Evolutionary conservation across 1,140 invertebrate species (phyloP).

Genomic region (Drosophila pseudoobscura): DNA sequence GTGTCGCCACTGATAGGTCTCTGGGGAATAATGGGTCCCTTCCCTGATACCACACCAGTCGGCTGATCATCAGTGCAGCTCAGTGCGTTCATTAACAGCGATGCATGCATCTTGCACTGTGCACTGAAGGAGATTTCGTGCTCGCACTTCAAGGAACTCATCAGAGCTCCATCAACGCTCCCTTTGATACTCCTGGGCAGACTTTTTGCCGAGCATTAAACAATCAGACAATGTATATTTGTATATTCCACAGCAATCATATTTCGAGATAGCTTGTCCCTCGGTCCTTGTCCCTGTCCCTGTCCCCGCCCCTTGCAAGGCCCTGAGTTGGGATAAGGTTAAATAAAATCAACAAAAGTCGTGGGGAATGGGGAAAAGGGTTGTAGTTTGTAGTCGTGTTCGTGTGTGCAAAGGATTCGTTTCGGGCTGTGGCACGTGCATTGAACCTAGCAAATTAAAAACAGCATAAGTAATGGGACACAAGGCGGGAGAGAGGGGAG

Average conservation of each 20-base stretch:
- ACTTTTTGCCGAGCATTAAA: too few relatives aligned
- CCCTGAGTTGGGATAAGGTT: constrained; percentile 7
- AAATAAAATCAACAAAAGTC: constrained; percentile 20
- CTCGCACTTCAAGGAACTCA: too few relatives aligned
- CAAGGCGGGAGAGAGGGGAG: constrained; percentile 1
- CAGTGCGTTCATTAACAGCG: constrained; percentile 6
- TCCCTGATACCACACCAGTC: constrained; percentile 17
- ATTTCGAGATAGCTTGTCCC: background rate
- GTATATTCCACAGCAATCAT: constrained; percentile 4
- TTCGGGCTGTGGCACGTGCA: constrained; percentile 60
- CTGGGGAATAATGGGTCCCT: constrained; percentile 17
- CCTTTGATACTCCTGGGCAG: too few relatives aligned
- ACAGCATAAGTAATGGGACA: constrained; percentile 70
- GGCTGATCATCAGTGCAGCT: constrained; percentile 37
- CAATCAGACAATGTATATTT: too few relatives aligned
- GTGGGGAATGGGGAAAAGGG: background rate
- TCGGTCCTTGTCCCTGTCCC: too few relatives aligned
- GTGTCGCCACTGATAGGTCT: constrained; percentile 1
- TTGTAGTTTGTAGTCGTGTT: constrained; percentile 31
- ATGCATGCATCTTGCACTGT: too few relatives aligned
- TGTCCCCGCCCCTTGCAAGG: background rate
- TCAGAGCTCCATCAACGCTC: too few relatives aligned
- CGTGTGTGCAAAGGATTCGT: constrained; percentile 24
- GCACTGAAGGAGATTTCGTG: too few relatives aligned
- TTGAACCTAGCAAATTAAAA: constrained; percentile 72